Conservation (phyloP, 2,888 invertebrate species). For the Bombyx huttoni region DNA sequence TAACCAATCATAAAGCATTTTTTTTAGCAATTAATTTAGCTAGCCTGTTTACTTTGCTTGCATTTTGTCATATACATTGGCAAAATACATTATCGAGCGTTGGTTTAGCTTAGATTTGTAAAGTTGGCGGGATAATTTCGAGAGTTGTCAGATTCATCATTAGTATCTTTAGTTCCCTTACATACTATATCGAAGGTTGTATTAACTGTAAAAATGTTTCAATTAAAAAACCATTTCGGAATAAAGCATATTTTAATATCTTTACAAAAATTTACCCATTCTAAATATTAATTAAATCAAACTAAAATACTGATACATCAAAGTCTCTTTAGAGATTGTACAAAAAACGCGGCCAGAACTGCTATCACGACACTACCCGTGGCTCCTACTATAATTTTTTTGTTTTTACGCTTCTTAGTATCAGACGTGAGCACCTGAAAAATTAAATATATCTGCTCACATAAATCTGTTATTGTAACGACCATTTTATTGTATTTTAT, state of each 20-base stretch:
- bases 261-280: background rate
- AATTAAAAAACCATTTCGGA: background rate
- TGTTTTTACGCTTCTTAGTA: slow-evolving; percentile 26
- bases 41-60: too few species aligned
- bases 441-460: background rate
- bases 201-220: background rate
- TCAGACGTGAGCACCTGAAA: slow-evolving; percentile 28
- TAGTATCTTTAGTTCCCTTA: too few species aligned
- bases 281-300: background rate
- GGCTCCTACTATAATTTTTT: slow-evolving; percentile 49
- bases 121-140: too few species aligned
- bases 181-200: too few species aligned
- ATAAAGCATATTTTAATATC: background rate
- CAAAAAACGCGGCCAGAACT: slow-evolving; percentile 39
- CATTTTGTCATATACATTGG: too few species aligned
- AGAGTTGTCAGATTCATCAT: too few species aligned
- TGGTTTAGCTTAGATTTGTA: too few species aligned
- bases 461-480: too few species aligned
- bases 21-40: too few species aligned
- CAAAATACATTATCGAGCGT: too few species aligned
- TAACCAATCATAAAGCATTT: too few species aligned
- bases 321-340: slow-evolving; percentile 41
- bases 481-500: too few species aligned
- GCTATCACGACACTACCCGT: slow-evolving; percentile 43
- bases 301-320: slow-evolving; percentile 4